Percentiles rank a stretch among this genome's conserved stretches.
These are phyloP conservation scores for Oscheius sp. DNA, from an alignment of 2,888 invertebrate species.

Conservation along the genomic window DNA sequence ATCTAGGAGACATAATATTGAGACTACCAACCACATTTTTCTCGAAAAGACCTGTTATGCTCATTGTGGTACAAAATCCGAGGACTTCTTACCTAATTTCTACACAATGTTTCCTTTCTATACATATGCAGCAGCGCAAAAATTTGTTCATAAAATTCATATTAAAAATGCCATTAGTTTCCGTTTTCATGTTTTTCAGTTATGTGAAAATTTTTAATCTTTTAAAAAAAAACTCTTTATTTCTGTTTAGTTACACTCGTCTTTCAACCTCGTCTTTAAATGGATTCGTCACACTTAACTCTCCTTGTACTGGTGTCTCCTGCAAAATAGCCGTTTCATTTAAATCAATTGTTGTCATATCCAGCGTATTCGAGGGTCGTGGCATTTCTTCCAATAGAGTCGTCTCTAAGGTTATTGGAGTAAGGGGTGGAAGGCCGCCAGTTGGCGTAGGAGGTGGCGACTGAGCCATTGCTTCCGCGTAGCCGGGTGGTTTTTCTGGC, in stretches of 20 bases:
- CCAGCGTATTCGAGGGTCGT: not conserved
- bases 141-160: too few species aligned
- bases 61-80: too few species aligned
- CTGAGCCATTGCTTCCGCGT: conserved; percentile 11
- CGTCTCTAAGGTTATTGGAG: not conserved
- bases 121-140: too few species aligned
- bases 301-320: not conserved
- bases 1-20: too few species aligned
- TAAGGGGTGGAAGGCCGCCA: not conserved
- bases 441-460: not conserved
- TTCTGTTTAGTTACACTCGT: not conserved
- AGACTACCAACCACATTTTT: too few species aligned
- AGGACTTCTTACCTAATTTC: too few species aligned
- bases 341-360: not conserved
- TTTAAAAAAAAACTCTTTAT: too few species aligned
- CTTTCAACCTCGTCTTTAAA: conserved; percentile 13
- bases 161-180: too few species aligned
- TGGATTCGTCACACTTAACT: conserved; percentile 17
- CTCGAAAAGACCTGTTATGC: too few species aligned
- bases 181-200: too few species aligned
- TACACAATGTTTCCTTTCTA: too few species aligned
- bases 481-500: conserved; percentile 21
- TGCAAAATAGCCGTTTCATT: not conserved
- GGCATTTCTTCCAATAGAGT: not conserved
- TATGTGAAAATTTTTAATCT: too few species aligned